A percentile compares a stretch with the other conserved stretches of the same genome.
Evolutionary conservation across 1,140 invertebrate genomes (phyloP).

Genomic region (Leguminivora glycinivorella): DNA sequence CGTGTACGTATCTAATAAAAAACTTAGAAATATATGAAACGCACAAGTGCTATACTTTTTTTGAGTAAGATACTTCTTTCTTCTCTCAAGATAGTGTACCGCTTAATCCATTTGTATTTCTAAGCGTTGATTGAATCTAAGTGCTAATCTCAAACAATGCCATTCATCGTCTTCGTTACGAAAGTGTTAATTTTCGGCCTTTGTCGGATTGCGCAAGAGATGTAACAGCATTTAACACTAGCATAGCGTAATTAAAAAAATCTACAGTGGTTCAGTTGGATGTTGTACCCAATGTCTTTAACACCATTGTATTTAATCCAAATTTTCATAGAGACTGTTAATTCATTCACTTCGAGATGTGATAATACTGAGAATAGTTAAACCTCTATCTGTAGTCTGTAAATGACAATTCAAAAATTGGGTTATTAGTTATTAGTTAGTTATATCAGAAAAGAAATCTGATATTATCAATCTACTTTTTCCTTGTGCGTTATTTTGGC

Average conservation of each 20-base stretch:
- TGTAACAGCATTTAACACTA: constrained; percentile 27
- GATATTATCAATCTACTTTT: too few species aligned
- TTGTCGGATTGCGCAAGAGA: constrained; percentile 47
- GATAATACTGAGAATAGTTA: too few species aligned
- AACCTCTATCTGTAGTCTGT: too few species aligned
- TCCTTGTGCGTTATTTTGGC: too few species aligned
- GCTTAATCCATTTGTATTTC: not conserved
- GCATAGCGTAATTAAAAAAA: not conserved
- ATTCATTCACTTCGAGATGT: too few species aligned
- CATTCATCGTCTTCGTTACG: constrained; percentile 25
- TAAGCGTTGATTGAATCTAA: not conserved
- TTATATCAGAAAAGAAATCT: too few species aligned
- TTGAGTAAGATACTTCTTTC: not conserved
- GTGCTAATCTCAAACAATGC: not conserved
- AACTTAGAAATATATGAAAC: not conserved
- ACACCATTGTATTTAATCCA: too few species aligned
- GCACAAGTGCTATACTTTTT: not conserved
- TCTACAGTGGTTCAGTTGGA: constrained; percentile 19
- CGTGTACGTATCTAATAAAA: not conserved
- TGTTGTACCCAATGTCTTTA: not conserved
- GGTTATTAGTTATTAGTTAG: too few species aligned
- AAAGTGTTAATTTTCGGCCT: constrained; percentile 44
- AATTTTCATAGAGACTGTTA: too few species aligned
- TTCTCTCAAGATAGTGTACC: not conserved
- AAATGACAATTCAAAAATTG: too few species aligned